A percentile compares a stretch with the other conserved stretches of the same genome.
Evolutionary conservation across 1,140 invertebrate genomes (phyloP).

Genomic region (Trichonephila clavata): DNA sequence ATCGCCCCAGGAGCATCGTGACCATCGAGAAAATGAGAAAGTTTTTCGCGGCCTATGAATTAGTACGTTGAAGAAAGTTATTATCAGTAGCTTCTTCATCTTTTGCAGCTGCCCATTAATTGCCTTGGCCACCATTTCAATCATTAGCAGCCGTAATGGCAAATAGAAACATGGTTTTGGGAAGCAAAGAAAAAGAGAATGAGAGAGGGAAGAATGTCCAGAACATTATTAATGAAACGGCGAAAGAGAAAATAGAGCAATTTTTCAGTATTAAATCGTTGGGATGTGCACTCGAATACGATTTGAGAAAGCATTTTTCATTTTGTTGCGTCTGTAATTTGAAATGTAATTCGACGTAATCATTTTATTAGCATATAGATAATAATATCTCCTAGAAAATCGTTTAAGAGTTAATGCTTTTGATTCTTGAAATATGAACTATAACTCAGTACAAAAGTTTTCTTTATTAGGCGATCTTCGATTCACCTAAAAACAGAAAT

Average conservation of each 20-base stretch:
- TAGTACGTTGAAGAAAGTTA: conserved; percentile 23
- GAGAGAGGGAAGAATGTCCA: not conserved
- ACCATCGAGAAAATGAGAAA: conserved; percentile 62
- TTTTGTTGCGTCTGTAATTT: no score
- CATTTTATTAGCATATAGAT: no score
- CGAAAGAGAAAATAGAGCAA: conserved; percentile 17
- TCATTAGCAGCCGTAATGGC: conserved; percentile 26
- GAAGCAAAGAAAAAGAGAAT: no score
- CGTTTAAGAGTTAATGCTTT: no score
- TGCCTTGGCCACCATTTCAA: not conserved
- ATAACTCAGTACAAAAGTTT: no score
- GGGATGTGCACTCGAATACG: not conserved
- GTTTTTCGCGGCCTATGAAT: conserved; percentile 16
- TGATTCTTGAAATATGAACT: no score
- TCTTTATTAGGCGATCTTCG: no score
- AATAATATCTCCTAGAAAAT: no score
- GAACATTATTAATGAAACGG: not conserved
- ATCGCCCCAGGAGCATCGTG: conserved; percentile 27
- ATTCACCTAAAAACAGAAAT: no score
- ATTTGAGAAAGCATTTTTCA: no score
- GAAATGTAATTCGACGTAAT: no score
- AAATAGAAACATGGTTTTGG: not conserved
- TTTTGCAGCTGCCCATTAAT: conserved; percentile 28
- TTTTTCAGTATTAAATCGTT: conserved; percentile 2
- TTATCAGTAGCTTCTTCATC: conserved; percentile 35